A percentile compares a stretch with the other conserved stretches of the same genome.
Conservation (phyloP, 2,888 invertebrate genomes). For the Plagiodera versicolora region DNA sequence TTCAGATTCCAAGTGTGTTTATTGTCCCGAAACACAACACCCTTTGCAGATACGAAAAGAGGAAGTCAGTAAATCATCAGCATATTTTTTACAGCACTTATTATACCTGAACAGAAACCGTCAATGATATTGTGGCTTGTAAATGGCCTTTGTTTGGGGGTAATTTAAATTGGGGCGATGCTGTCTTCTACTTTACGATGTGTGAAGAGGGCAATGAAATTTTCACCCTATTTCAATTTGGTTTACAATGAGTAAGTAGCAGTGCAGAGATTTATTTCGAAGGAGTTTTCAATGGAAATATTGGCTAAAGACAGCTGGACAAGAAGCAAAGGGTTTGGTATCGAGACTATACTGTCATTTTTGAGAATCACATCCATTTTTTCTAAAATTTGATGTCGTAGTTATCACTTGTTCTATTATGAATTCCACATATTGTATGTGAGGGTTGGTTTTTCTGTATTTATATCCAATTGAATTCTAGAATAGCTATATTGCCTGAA, state of each 20-base stretch:
- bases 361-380: too few relatives aligned
- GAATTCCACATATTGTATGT: too few relatives aligned
- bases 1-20: constrained; percentile 11
- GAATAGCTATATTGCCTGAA: too few relatives aligned
- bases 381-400: too few relatives aligned
- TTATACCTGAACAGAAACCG: constrained; percentile 38
- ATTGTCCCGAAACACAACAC: background rate
- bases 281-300: constrained; percentile 19
- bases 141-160: constrained; percentile 39
- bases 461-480: too few relatives aligned
- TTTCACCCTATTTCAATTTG: constrained; percentile 53
- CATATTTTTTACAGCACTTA: constrained; percentile 6
- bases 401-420: too few relatives aligned
- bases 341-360: too few relatives aligned
- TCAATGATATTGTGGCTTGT: constrained; percentile 38
- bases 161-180: constrained; percentile 44
- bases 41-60: background rate
- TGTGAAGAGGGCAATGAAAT: constrained; percentile 49
- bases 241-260: constrained; percentile 38
- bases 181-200: constrained; percentile 42
- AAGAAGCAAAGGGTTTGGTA: background rate
- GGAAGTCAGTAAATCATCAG: constrained; percentile 4
- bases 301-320: background rate
- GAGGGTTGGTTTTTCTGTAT: too few relatives aligned
- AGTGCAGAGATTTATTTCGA: constrained; percentile 30